Evolutionary conservation across 1,140 invertebrate genomes (phyloP), one percentile per base, ranked within the genome.

Genomic region (Mizuhopecten yessoensis): DNA sequence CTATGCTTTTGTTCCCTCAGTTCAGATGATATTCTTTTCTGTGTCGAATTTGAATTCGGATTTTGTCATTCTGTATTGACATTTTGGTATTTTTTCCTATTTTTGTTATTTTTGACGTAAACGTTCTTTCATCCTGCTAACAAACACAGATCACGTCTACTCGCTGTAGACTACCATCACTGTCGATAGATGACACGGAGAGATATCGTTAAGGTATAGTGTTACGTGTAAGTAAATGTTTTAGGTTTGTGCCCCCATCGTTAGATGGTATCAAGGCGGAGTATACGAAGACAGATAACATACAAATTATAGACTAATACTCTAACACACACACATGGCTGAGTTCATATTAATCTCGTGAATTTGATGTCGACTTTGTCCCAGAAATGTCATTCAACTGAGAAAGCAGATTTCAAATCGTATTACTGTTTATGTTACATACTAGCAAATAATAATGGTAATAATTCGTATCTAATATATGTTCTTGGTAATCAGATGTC

Each of bases 191-290:
- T 75, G 57, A 29, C 23, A n/a, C 57, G 5, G n/a, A 29, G 5
- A 0, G 57, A 75, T 75, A 75, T 0, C n/a, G 9, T 75, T 75
- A 75, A n/a, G n/a, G 17, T 75, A 29, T 75, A 29, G 9, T 75
- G 17, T 75, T 75, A 75, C 57, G n/a, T 75, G 57, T 75, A 75
- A 75, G 57, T 75, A 75, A 75, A 75, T 75, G 57, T 75, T 75
- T 75, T 75, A 29, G n/a, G 5, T 29, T n/a, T 75, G 29, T 17
- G 23, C 11, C 57, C 57, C 11, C 23, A 7, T 7, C 1, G 29
- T 17, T 75, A n/a, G n/a, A 75, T 75, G 57, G 57, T 75, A 75
- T 75, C 57, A 29, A n/a, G 57, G 57, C 57, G 57, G 57, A 75
- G 57, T 29, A 75, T 5, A 75, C n/a, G 11, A 11, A 75, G 23